Percentiles rank a stretch among this genome's conserved stretches.
Conservation (phyloP, 1,140 invertebrate species). For the Drosophila orosa region DNA sequence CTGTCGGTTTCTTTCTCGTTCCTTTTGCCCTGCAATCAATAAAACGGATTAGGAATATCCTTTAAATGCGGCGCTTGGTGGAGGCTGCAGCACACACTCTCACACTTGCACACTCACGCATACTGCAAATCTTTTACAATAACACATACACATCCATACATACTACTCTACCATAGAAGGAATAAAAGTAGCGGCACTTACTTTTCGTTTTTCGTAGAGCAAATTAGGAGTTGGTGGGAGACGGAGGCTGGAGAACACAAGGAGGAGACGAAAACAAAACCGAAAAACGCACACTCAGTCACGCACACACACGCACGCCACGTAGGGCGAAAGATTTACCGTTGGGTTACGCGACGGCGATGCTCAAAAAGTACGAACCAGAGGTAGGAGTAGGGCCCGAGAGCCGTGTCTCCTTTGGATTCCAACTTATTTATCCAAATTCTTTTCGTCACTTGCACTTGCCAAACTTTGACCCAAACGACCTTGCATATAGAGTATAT, state of each 20-base stretch:
- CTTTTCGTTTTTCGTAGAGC: conserved; percentile 30
- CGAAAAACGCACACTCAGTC: conserved; percentile 46
- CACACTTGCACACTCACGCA: conserved; percentile 28
- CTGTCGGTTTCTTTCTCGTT: conserved; percentile 7
- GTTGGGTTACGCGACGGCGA: conserved; percentile 36
- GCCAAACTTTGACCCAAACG: conserved; percentile 40
- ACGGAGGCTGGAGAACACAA: conserved; percentile 10
- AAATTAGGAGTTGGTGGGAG: conserved; percentile 27
- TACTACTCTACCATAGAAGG: conserved; percentile 6
- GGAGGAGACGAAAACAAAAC: conserved; percentile 28
- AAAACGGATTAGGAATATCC: conserved; percentile 82
- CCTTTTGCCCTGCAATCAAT: conserved; percentile 69
- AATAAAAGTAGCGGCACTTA: conserved; percentile 53
- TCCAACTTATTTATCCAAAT: conserved; percentile 28
- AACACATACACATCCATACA: conserved; percentile 38
- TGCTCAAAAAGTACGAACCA: conserved; percentile 12
- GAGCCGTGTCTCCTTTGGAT: conserved; percentile 17
- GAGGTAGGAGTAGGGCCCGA: neutral
- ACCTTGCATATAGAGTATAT: conserved; percentile 18
- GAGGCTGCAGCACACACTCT: conserved; percentile 47
- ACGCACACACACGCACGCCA: conserved; percentile 34
- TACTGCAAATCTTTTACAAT: conserved; percentile 58
- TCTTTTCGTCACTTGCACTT: conserved; percentile 48
- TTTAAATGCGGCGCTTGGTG: conserved; percentile 73
- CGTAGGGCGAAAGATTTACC: conserved; percentile 44